Conservation (phyloP, 2,113 vertebrate genomes). For the Tetrax tetrax region DNA sequence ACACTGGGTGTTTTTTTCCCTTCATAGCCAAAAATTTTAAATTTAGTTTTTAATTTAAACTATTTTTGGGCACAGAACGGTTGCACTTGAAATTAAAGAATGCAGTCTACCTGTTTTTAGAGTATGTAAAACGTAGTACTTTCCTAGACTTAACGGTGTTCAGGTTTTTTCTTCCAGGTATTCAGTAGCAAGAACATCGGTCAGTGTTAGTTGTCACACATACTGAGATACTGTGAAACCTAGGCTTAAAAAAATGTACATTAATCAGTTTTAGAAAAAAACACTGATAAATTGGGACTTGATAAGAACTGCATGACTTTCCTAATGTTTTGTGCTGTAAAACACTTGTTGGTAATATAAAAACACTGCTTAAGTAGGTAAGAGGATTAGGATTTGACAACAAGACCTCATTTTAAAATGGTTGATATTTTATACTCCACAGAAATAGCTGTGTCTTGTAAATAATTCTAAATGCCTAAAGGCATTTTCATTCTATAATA, state of each 20-base stretch:
- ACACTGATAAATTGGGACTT: neutral
- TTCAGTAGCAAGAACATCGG: neutral
- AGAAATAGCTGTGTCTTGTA: neutral
- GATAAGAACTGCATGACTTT: neutral
- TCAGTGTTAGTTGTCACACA: neutral
- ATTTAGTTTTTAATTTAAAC: neutral
- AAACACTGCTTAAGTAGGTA: constrained; percentile 8
- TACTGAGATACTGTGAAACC: neutral
- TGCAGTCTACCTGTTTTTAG: neutral
- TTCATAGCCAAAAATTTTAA: neutral
- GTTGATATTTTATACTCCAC: constrained; percentile 13
- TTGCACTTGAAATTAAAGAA: neutral
- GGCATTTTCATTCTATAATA: neutral
- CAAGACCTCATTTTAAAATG: constrained; percentile 28
- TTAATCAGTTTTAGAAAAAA: neutral
- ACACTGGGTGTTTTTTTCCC: neutral
- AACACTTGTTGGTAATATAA: neutral
- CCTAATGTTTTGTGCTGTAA: neutral
- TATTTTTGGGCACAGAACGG: neutral
- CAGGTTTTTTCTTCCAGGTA: neutral
- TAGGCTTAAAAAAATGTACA: neutral
- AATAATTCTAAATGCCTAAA: constrained; percentile 17
- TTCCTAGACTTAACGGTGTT: neutral
- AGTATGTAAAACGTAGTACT: neutral
- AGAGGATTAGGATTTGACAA: constrained; percentile 57